Conservation (phyloP, 2,797 vertebrate genomes). For the Lemur catta region DNA sequence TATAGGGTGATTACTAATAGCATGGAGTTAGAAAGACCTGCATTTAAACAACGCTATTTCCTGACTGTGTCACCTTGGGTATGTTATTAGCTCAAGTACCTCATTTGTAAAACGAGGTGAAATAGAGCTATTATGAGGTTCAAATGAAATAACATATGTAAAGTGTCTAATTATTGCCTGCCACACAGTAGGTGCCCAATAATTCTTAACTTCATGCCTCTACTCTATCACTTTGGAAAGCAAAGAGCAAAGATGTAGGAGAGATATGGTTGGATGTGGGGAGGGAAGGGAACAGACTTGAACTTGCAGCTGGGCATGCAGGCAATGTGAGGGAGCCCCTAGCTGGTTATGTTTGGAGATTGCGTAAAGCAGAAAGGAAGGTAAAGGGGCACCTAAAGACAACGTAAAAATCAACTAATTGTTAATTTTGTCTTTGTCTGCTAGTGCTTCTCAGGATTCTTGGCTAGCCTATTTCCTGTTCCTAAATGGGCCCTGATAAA, state of each 20-base stretch:
- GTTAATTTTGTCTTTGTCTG: background rate
- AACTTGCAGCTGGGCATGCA: background rate
- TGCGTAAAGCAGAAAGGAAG: background rate
- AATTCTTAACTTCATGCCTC: background rate
- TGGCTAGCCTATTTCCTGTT: background rate
- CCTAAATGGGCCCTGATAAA: background rate
- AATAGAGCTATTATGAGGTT: background rate
- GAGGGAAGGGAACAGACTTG: background rate
- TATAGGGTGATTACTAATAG: background rate
- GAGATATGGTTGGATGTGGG: background rate
- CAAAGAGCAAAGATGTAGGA: background rate
- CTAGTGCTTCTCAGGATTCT: background rate
- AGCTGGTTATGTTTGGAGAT: background rate
- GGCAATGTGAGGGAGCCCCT: background rate
- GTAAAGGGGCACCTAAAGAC: background rate
- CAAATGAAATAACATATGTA: background rate
- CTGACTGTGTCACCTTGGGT: background rate
- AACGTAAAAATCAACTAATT: background rate
- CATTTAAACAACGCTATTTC: background rate
- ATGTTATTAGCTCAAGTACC: background rate
- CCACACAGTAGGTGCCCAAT: background rate
- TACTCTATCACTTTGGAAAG: background rate
- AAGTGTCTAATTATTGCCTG: background rate
- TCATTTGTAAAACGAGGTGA: background rate
- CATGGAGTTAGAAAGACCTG: background rate